A percentile compares a stretch with the other conserved stretches of the same genome.
phyloP scores from a whole-genome alignment of 2,888 invertebrate genomes.

The Dicycla oo region DNA sequence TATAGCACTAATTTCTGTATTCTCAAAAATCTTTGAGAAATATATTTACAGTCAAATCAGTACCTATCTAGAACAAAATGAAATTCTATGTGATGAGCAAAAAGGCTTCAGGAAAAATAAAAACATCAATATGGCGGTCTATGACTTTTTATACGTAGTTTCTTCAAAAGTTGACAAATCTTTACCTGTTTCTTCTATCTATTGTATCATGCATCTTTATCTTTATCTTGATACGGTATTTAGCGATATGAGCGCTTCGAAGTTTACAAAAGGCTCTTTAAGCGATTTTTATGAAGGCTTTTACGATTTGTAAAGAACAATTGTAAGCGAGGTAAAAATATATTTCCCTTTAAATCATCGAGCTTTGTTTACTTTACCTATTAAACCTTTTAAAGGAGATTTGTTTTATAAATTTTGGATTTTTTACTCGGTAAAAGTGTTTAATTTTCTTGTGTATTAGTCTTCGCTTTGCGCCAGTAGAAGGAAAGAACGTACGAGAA shows the following conservation, averaged over 20 bases:
- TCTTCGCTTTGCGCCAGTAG: background rate
- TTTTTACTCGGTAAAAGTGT: background rate
- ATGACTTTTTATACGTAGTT: too few species aligned
- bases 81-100: too few species aligned
- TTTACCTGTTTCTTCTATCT: too few species aligned
- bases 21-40: too few species aligned
- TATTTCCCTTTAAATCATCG: slow-evolving; percentile 19
- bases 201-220: too few species aligned
- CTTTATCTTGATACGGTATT: slow-evolving; percentile 48
- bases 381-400: background rate
- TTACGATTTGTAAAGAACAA: slow-evolving; percentile 52
- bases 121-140: too few species aligned
- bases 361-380: slow-evolving; percentile 16
- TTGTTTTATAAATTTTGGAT: slow-evolving; percentile 10
- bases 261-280: slow-evolving; percentile 48
- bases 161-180: too few species aligned
- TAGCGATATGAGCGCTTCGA: slow-evolving; percentile 53
- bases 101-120: too few species aligned
- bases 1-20: too few species aligned
- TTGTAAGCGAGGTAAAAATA: slow-evolving; percentile 36
- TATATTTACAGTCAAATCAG: too few species aligned
- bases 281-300: slow-evolving; percentile 55
- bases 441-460: slow-evolving; percentile 2
- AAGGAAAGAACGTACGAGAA: background rate
- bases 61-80: too few species aligned